These are phyloP conservation scores for Aphaenogaster rudis DNA, from an alignment of 1,140 invertebrate genomes.

Conservation along the genomic window DNA sequence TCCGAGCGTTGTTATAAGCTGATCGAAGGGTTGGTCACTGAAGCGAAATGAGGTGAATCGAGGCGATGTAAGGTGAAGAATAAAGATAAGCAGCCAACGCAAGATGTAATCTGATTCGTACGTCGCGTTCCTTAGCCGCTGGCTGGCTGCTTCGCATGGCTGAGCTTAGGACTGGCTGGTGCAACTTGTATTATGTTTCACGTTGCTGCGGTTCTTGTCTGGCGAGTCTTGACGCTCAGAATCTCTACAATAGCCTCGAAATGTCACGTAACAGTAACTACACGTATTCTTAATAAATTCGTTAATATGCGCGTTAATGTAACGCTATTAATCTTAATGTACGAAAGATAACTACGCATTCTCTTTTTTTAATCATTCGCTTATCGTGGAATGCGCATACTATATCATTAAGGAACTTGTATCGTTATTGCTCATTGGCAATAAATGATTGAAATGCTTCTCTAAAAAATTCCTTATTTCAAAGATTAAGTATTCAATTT, in stretches of 20 bases:
- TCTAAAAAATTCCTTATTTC: neutral
- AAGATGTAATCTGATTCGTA: conserved; percentile 86
- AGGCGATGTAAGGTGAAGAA: conserved; percentile 80
- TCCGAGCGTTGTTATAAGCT: conserved; percentile 64
- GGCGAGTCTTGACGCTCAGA: conserved; percentile 69
- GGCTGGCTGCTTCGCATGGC: conserved; percentile 84
- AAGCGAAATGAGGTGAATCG: conserved; percentile 83
- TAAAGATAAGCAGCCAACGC: conserved; percentile 84
- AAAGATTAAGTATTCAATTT: neutral
- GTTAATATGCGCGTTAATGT: neutral
- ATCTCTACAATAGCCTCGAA: conserved; percentile 71
- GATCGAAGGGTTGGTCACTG: conserved; percentile 74
- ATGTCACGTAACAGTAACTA: conserved; percentile 73
- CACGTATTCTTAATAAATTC: conserved; percentile 46
- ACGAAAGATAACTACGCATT: neutral
- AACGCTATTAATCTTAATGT: neutral
- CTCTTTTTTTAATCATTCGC: conserved; percentile 8
- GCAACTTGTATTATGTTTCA: conserved; percentile 87
- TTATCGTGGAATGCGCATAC: neutral
- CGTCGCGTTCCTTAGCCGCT: conserved; percentile 84
- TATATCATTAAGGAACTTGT: neutral
- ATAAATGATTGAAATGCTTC: neutral
- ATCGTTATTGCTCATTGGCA: neutral
- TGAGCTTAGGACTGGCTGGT: conserved; percentile 85
- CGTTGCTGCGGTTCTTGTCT: conserved; percentile 85